phyloP scores from a whole-genome alignment of 2,797 vertebrate species.

The Pangasius sanitwongsei region DNA sequence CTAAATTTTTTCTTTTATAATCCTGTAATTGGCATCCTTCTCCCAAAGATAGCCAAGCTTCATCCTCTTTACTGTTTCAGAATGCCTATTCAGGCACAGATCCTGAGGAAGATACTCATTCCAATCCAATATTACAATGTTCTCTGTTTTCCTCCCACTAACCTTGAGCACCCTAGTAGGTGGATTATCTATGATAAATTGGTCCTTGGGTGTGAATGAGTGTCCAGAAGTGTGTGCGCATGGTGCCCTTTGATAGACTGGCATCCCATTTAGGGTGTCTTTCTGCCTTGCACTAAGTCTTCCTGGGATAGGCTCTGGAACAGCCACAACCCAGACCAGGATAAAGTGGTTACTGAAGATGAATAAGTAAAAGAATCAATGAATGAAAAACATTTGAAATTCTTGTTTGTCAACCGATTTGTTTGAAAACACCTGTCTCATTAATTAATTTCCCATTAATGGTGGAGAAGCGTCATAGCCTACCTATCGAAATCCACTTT shows the following conservation, averaged over 20 bases:
- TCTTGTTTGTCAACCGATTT: not conserved
- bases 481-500: conserved; percentile 87
- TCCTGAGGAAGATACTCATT: not conserved
- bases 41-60: not conserved
- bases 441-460: not conserved
- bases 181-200: not conserved
- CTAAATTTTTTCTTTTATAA: not conserved
- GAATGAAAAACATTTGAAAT: not conserved
- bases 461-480: not conserved
- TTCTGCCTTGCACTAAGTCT: not conserved
- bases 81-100: not conserved
- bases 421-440: not conserved
- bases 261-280: not conserved
- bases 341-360: not conserved
- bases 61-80: not conserved
- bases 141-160: not conserved
- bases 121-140: not conserved
- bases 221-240: not conserved
- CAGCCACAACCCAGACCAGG: not conserved
- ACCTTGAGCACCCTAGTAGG: not conserved
- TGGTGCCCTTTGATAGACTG: not conserved
- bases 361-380: not conserved
- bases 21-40: not conserved
- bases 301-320: not conserved
- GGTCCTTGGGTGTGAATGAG: not conserved